Evolutionary conservation across 2,113 vertebrate genomes (phyloP).

Genomic region (Murina feae): DNA sequence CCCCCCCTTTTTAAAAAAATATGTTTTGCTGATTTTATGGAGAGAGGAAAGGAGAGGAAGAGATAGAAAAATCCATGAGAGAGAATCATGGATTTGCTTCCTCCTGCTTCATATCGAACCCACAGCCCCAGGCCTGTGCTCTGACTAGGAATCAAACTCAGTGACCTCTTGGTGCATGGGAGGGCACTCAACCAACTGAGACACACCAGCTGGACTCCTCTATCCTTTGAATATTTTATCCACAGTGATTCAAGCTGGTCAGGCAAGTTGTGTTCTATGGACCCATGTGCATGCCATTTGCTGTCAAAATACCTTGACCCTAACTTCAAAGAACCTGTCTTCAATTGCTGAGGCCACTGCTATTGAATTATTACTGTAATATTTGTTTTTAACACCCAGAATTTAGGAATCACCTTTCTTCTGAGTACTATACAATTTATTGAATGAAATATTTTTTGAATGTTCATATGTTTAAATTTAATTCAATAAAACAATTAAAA

Average conservation of each 20-base stretch:
- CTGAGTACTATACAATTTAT: background rate
- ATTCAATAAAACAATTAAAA: slow-evolving; percentile 31
- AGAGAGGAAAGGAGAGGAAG: too few relatives aligned
- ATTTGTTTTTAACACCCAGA: background rate
- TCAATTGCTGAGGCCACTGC: background rate
- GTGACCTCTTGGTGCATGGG: too few relatives aligned
- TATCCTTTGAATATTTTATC: background rate
- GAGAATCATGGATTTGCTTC: too few relatives aligned
- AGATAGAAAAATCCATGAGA: too few relatives aligned
- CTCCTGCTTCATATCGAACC: too few relatives aligned
- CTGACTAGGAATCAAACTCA: too few relatives aligned
- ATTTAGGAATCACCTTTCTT: slow-evolving; percentile 14
- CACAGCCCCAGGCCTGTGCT: too few relatives aligned
- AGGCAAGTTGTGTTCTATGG: background rate
- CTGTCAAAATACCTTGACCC: background rate
- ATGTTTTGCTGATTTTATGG: too few relatives aligned
- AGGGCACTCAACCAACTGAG: too few relatives aligned
- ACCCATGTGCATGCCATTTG: background rate
- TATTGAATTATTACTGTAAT: background rate
- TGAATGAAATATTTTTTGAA: background rate
- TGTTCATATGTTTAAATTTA: background rate
- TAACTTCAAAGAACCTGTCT: slow-evolving; percentile 5
- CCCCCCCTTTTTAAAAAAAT: too few relatives aligned
- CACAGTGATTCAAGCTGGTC: background rate
- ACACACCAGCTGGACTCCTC: too few relatives aligned